These are phyloP conservation scores for Lasaia peninsularis DNA, from an alignment of 1,140 invertebrate genomes.

Conservation along the genomic window DNA sequence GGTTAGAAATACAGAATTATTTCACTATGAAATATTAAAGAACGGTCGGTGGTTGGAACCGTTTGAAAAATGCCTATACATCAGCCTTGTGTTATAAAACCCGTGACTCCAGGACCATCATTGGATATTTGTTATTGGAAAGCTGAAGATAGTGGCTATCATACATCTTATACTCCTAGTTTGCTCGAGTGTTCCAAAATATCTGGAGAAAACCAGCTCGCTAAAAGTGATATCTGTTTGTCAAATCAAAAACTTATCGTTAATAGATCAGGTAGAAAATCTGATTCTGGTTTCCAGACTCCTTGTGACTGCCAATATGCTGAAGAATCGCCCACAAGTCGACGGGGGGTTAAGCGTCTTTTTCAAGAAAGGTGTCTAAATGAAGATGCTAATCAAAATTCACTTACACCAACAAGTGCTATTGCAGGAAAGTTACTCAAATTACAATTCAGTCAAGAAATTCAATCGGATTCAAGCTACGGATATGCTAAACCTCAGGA, in stretches of 20 bases:
- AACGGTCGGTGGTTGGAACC: conserved; percentile 33
- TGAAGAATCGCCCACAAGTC: conserved; percentile 37
- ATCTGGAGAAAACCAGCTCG: conserved; percentile 36
- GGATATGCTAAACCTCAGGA: background rate
- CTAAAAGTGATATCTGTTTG: conserved; percentile 18
- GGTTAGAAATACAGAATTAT: conserved; percentile 12
- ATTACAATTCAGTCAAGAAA: conserved; percentile 39
- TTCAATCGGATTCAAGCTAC: conserved; percentile 17
- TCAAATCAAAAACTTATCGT: conserved; percentile 2
- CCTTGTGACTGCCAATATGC: background rate
- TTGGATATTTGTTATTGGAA: conserved; percentile 45
- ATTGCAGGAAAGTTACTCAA: conserved; percentile 45
- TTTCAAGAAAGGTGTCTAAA: conserved; percentile 40
- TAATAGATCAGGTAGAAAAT: conserved; percentile 2
- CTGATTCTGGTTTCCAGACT: conserved; percentile 4
- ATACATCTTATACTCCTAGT: conserved; percentile 55
- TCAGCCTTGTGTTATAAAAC: conserved; percentile 39
- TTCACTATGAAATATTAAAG: conserved; percentile 11
- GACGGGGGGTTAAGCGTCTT: conserved; percentile 48
- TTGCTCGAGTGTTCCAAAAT: conserved; percentile 53
- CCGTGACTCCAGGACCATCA: conserved; percentile 42
- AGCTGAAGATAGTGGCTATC: conserved; percentile 65
- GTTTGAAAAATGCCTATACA: conserved; percentile 7
- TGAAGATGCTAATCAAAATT: conserved; percentile 22
- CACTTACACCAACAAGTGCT: conserved; percentile 54